Conservation (phyloP, 1,140 invertebrate species). For the Macrostomum lignano region DNA sequence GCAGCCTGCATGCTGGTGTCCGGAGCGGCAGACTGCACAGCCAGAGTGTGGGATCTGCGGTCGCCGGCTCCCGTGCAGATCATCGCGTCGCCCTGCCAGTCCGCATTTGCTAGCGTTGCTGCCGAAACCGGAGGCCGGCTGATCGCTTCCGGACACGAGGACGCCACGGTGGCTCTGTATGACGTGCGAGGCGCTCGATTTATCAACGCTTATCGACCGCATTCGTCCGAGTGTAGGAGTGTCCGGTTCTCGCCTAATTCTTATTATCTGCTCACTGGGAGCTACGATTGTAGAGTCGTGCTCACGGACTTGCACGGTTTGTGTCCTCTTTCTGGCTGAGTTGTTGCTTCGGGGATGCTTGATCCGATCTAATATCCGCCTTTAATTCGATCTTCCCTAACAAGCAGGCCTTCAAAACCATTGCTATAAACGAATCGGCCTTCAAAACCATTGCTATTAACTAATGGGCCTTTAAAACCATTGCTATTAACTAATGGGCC, state of each 20-base stretch:
- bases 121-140: constrained; percentile 78
- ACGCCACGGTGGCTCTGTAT: constrained; percentile 70
- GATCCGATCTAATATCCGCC: too few relatives aligned
- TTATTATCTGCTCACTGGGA: constrained; percentile 79
- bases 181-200: constrained; percentile 67
- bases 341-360: too few relatives aligned
- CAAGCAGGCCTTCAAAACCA: too few relatives aligned
- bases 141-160: constrained; percentile 78
- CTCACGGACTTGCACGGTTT: constrained; percentile 81
- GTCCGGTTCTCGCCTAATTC: constrained; percentile 84
- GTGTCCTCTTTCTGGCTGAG: too few relatives aligned
- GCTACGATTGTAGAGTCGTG: constrained; percentile 79
- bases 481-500: too few relatives aligned
- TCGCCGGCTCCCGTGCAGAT: constrained; percentile 35
- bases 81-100: constrained; percentile 37
- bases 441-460: too few relatives aligned
- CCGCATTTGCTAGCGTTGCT: constrained; percentile 68
- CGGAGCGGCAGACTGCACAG: constrained; percentile 70
- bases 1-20: constrained; percentile 85
- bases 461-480: too few relatives aligned
- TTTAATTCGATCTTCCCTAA: too few relatives aligned
- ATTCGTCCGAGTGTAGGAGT: constrained; percentile 63
- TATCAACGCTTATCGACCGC: constrained; percentile 74
- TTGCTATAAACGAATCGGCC: too few relatives aligned
- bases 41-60: constrained; percentile 87